Base-by-base conservation (phyloP, 2,797 vertebrate genomes). In the Pygocentrus nattereri region DNA sequence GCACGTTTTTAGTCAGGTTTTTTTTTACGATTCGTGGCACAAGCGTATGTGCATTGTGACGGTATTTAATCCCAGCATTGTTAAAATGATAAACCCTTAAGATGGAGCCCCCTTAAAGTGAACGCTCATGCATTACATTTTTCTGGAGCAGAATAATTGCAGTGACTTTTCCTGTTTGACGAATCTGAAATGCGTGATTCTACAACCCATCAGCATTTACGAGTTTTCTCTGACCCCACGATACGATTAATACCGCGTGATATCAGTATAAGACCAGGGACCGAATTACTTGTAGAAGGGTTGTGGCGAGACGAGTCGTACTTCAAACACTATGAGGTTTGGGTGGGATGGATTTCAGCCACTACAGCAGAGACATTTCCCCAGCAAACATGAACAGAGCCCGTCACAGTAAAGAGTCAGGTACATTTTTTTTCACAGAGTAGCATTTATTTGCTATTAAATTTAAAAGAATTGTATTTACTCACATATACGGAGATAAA, bases 381-480 rank as follows among this genome's bases (percentile, higher is more conserved):
- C 74, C 70, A 75, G 61, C 59, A 78, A 68, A 76, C 62, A 52
- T 64, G 18, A 67, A 76, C 61, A 85, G 77, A 88, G 84, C 81
- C 84, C 76, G 82, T 85, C 76, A 85, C 79, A 81, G 65, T 67
- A 27, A 85, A 71, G 67, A 82, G 83, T 76, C 79, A 79, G 82
- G 76, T 70, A 88, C 79, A 67, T 87, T 76, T 88, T 84, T 83
- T 86, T 74, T 78, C 70, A 52, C 78, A 81, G 86, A 87, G 85
- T 89, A 89, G 88, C 86, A 87, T 84, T 84, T 87, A 89, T 88
- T 88, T 89, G 78, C 90, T 87, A 87, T 87, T 87, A 83, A 78
- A 67, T 30, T 62, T 30, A 81, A 88, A 88, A 83, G 73, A 90
- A 62, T 85, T 87, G 84, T 88, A 87, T 89, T 85, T 80, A 88